Evolutionary conservation across 2,888 invertebrate species (phyloP).

Genomic region (Urechis unicinctus): DNA sequence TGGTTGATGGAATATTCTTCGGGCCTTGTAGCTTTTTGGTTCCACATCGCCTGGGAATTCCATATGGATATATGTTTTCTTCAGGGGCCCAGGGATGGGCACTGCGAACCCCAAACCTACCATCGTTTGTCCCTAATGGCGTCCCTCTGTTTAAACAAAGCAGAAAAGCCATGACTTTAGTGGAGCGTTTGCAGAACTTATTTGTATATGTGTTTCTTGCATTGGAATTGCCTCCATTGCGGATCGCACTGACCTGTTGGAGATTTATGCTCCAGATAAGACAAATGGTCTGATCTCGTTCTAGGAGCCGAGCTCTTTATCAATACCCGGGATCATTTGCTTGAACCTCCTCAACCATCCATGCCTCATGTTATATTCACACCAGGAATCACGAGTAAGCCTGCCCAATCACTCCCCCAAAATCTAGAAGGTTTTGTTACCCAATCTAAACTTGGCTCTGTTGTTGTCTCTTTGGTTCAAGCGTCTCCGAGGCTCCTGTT

Average conservation of each 20-base stretch:
- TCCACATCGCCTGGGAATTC: slow-evolving; percentile 8
- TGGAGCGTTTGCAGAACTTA: neutral
- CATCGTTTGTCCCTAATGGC: too few relatives aligned
- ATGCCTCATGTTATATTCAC: slow-evolving; percentile 19
- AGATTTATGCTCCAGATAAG: neutral
- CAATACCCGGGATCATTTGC: slow-evolving; percentile 14
- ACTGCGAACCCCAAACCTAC: too few relatives aligned
- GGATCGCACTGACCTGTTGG: too few relatives aligned
- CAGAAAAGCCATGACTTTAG: neutral
- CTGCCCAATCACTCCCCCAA: slow-evolving; percentile 14
- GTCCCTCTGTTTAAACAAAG: too few relatives aligned
- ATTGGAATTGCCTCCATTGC: too few relatives aligned
- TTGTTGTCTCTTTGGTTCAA: slow-evolving; percentile 25
- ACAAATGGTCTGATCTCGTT: neutral
- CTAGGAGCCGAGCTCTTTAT: slow-evolving; percentile 14
- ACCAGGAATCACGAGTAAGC: slow-evolving; percentile 16
- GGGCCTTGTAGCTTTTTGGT: slow-evolving; percentile 1
- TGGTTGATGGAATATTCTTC: slow-evolving; percentile 4
- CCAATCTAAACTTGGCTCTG: slow-evolving; percentile 16
- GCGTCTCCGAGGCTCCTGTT: slow-evolving; percentile 9
- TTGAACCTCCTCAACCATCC: slow-evolving; percentile 19
- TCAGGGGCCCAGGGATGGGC: too few relatives aligned
- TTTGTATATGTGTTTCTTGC: too few relatives aligned
- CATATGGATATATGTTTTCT: slow-evolving; percentile 3
- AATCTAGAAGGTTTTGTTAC: slow-evolving; percentile 18